phyloP scores from a whole-genome alignment of 2,113 vertebrate genomes.

The Arizona elegans region DNA sequence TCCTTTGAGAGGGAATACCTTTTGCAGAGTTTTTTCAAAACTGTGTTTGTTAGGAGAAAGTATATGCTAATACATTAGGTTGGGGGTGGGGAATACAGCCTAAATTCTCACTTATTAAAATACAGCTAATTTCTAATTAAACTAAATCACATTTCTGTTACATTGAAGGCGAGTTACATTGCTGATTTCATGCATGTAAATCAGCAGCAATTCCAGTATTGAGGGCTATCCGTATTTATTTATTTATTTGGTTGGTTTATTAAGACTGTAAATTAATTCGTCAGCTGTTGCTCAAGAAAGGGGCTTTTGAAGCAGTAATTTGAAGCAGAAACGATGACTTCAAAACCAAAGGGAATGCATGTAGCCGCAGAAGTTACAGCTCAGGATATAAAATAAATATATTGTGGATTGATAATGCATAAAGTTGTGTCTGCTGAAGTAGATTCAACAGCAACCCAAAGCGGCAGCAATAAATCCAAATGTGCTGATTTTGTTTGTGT shows the following conservation, averaged over 20 bases:
- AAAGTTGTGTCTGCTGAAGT: not conserved
- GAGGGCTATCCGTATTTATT: not conserved
- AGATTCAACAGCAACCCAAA: not conserved
- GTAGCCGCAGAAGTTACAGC: not conserved
- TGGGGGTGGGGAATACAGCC: not conserved
- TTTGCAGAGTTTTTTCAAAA: not conserved
- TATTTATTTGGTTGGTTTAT: not conserved
- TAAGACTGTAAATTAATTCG: not conserved
- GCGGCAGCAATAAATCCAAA: not conserved
- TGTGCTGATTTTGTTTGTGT: not conserved
- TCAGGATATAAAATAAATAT: not conserved
- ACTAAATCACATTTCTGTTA: not conserved
- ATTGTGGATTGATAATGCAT: not conserved
- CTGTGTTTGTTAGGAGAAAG: not conserved
- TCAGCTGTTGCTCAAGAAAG: not conserved
- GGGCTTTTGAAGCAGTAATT: not conserved
- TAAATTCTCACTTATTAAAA: conserved; percentile 26
- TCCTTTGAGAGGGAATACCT: not conserved
- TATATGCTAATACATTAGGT: not conserved
- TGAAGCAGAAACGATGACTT: not conserved
- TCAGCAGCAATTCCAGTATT: not conserved
- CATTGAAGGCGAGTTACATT: not conserved
- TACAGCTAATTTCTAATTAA: conserved; percentile 11
- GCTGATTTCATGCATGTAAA: not conserved
- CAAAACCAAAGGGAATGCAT: not conserved